phyloP scores from a whole-genome alignment of 2,888 invertebrate genomes.

The Acrobasis consociella region DNA sequence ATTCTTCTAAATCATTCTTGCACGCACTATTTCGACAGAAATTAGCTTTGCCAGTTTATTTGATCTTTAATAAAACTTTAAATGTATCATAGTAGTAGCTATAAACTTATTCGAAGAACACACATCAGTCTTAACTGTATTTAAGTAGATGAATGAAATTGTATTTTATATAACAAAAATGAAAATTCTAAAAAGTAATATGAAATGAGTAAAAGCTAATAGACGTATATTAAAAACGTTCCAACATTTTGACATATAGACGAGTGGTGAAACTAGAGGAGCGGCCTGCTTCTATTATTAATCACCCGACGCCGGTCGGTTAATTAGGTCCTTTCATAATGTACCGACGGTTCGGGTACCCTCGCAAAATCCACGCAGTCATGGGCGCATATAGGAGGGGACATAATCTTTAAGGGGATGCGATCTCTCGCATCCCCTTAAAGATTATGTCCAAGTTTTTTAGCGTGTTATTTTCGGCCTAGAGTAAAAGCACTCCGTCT shows the following conservation, averaged over 20 bases:
- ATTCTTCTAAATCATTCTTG: too few species aligned
- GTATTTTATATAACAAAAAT: not conserved
- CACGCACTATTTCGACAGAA: too few species aligned
- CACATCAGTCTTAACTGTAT: not conserved
- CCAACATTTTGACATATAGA: conserved; percentile 21
- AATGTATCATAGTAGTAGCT: too few species aligned
- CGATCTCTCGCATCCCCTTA: too few species aligned
- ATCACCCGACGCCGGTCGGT: conserved; percentile 52
- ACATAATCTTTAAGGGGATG: too few species aligned
- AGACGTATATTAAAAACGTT: conserved; percentile 17
- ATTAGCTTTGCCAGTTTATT: too few species aligned
- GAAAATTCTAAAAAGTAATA: not conserved
- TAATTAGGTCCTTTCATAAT: conserved; percentile 80
- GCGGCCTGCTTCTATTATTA: conserved; percentile 31
- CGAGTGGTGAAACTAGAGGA: conserved; percentile 22
- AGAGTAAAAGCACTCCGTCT: too few species aligned
- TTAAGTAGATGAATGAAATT: not conserved
- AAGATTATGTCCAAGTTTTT: too few species aligned
- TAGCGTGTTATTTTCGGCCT: too few species aligned
- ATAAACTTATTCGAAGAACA: too few species aligned
- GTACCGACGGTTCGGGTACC: conserved; percentile 73
- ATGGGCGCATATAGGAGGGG: too few species aligned
- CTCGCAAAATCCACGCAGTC: conserved; percentile 71
- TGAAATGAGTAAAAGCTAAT: not conserved
- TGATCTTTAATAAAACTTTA: too few species aligned